phyloP scores from a whole-genome alignment of 2,113 vertebrate species.

The Riparia riparia region DNA sequence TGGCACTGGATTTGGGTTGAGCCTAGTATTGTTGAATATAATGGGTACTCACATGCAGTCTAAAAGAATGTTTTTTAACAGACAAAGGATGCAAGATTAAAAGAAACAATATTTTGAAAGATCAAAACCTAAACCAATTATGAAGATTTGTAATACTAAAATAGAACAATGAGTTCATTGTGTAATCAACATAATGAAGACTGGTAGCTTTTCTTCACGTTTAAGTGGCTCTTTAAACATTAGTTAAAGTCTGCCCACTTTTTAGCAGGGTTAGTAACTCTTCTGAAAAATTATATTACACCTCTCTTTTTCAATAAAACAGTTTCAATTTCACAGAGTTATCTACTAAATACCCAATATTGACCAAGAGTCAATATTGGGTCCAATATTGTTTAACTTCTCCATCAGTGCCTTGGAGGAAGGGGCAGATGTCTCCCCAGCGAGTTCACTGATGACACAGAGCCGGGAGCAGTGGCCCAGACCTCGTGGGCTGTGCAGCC shows the following conservation, averaged over 20 bases:
- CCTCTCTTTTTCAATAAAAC: not conserved
- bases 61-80: not conserved
- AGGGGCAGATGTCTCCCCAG: not conserved
- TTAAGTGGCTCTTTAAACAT: not conserved
- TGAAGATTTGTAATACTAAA: not conserved
- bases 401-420: not conserved
- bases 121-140: not conserved
- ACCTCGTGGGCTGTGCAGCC: not conserved
- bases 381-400: not conserved
- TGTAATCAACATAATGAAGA: not conserved
- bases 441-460: not conserved
- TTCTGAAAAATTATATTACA: not conserved
- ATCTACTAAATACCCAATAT: not conserved
- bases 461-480: not conserved
- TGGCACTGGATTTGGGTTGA: not conserved
- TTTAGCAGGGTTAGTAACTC: not conserved
- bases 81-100: not conserved
- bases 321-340: not conserved
- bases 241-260: not conserved
- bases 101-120: not conserved
- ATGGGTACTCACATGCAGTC: not conserved
- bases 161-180: not conserved
- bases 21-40: not conserved
- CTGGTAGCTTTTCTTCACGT: not conserved
- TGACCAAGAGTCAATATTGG: not conserved